A percentile compares a stretch with the other conserved stretches of the same genome.
Evolutionary conservation across 2,113 vertebrate species (phyloP).

Genomic region (Rousettus leschenaultii): DNA sequence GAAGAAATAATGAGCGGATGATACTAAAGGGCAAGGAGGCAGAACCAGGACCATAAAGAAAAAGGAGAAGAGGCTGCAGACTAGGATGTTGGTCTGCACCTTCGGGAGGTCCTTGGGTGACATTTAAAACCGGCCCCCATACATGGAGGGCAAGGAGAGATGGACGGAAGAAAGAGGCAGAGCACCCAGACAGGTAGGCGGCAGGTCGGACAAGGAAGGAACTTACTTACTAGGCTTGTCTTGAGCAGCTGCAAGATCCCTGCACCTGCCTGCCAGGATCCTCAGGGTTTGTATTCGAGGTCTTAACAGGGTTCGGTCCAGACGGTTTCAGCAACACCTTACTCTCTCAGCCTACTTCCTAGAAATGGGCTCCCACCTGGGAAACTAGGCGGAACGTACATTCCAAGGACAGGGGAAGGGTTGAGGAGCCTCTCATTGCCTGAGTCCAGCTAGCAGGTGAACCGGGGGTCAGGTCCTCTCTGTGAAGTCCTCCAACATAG

Average conservation of each 20-base stretch:
- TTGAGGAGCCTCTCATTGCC: neutral
- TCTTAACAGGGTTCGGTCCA: neutral
- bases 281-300: neutral
- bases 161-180: neutral
- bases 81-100: neutral
- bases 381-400: neutral
- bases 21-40: neutral
- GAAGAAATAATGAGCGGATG: neutral
- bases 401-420: neutral
- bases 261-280: neutral
- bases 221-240: neutral
- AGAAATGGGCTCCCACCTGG: neutral
- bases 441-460: neutral
- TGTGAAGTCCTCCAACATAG: neutral
- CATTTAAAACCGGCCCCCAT: neutral
- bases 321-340: neutral
- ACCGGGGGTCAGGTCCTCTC: rapidly evolving
- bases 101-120: neutral
- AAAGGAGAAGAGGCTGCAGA: neutral
- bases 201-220: neutral
- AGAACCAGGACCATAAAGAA: neutral
- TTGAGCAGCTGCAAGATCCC: neutral
- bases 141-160: neutral
- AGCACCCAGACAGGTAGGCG: neutral
- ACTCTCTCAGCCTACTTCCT: neutral